phyloP scores from a whole-genome alignment of 1,140 invertebrate species.

The Aradophagus sp. region DNA sequence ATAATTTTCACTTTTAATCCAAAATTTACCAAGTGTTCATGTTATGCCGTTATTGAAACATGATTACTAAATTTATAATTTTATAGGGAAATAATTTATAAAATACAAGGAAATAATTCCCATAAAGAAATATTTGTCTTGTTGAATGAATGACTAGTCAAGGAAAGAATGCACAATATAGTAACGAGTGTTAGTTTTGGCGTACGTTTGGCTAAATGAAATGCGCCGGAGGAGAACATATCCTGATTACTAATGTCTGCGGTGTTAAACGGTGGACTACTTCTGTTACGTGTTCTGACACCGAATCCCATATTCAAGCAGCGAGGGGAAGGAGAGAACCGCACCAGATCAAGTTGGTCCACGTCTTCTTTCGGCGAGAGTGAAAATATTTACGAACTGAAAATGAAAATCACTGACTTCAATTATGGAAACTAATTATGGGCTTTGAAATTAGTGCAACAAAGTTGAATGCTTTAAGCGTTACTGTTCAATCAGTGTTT shows the following conservation, averaged over 20 bases:
- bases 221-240: slow-evolving; percentile 58
- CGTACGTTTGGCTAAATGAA: slow-evolving; percentile 36
- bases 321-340: slow-evolving; percentile 55
- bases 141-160: slow-evolving; percentile 11
- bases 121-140: background rate
- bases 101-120: no score
- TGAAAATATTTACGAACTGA: slow-evolving; percentile 38
- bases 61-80: no score
- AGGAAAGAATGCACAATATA: slow-evolving; percentile 45
- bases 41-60: no score
- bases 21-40: no score
- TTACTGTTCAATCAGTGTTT: no score
- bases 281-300: slow-evolving; percentile 70
- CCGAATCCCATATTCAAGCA: slow-evolving; percentile 73
- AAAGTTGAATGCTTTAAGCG: no score
- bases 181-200: slow-evolving; percentile 40
- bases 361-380: slow-evolving; percentile 32
- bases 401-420: slow-evolving; percentile 36
- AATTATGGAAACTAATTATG: no score
- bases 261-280: slow-evolving; percentile 69
- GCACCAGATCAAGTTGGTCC: slow-evolving; percentile 37
- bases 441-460: no score
- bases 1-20: no score
- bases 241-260: slow-evolving; percentile 73
- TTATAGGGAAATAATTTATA: no score